Evolutionary conservation across 2,888 invertebrate species (phyloP), one percentile per base, ranked within the genome.

Genomic region (Drosophila maculinotata): DNA sequence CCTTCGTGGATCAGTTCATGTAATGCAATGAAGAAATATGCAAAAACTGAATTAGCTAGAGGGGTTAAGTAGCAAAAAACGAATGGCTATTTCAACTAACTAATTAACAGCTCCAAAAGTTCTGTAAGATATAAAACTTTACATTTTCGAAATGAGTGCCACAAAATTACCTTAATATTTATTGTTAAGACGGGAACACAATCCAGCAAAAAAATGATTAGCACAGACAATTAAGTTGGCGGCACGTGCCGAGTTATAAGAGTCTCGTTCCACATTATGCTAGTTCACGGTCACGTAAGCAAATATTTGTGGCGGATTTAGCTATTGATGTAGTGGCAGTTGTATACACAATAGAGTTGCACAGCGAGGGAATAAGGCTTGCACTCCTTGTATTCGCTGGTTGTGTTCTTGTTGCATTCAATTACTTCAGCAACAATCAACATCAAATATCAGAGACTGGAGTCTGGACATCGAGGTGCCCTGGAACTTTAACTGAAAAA

Each of bases 221-320:
- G 20, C 51, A 56, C 26, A 39, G 20, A 41, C 25, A 51, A 33
- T 48, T 14, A 48, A 42, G 41, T 41, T 51, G 39, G 14, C 31
- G 63, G 62, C 76, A 75, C 78, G 79, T 81, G 79, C 65, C 57
- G 64, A 39, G 47, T 63, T 76, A 78, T 76, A 66, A 69, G 59
- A 58, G 67, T 67, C 72, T 62, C 65, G 59, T 66, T 58, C 54
- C 68, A 58, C 70, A 76, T 80, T 80, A 80, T 80, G 66, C 73
- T 78, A 69, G 67, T 78, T 80, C 79, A 80, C 76, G 81, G 78
- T 76, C 76, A 80, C 67, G 73, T 70, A 69, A 65, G 52, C 64
- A 76, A 76, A 79, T 73, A 73, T 70, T 79, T 71, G 72, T 70
- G 36, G 63, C 48, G 53, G 36, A 9, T 31, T 54, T 53, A 70